These are phyloP conservation scores for Chrysaora quinquecirrha DNA, from an alignment of 30 jellyfish, hydroid and myxozoan genomes.

Conservation along the genomic window DNA sequence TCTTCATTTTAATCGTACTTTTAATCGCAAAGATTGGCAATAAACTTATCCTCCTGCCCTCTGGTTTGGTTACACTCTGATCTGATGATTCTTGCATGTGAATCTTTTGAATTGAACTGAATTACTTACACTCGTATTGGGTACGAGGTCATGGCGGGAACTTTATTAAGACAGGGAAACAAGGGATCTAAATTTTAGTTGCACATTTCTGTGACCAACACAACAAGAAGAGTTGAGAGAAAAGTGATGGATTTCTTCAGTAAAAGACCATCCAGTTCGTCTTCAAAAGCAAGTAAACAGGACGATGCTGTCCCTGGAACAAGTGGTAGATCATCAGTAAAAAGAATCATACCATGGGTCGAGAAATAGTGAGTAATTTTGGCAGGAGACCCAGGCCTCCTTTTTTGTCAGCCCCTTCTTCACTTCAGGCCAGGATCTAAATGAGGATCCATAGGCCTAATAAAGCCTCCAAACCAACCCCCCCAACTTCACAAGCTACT, in stretches of 20 bases:
- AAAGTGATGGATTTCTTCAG: conserved; percentile 63
- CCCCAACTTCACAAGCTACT: too few species aligned
- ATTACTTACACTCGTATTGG: neutral
- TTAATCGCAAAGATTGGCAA: too few species aligned
- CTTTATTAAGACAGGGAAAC: neutral
- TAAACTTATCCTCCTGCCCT: too few species aligned
- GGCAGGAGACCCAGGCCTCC: too few species aligned
- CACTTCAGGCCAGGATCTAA: too few species aligned
- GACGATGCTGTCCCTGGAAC: conserved; percentile 38
- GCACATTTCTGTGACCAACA: too few species aligned
- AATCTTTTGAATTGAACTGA: conserved; percentile 2
- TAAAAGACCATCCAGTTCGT: conserved; percentile 35
- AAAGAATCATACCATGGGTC: conserved; percentile 86
- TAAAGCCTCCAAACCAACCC: too few species aligned
- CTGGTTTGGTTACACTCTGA: too few species aligned
- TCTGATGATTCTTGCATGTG: too few species aligned
- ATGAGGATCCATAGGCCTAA: too few species aligned
- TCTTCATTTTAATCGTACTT: too few species aligned
- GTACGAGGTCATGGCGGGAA: neutral
- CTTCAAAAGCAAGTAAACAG: neutral
- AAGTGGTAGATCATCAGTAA: conserved; percentile 43
- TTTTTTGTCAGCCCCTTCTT: too few species aligned
- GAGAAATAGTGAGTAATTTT: conserved; percentile 82
- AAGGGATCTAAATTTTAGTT: neutral
- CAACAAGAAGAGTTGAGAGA: neutral